These are phyloP conservation scores for Lineus longissimus DNA, from an alignment of 1,140 invertebrate species.

Conservation along the genomic window DNA sequence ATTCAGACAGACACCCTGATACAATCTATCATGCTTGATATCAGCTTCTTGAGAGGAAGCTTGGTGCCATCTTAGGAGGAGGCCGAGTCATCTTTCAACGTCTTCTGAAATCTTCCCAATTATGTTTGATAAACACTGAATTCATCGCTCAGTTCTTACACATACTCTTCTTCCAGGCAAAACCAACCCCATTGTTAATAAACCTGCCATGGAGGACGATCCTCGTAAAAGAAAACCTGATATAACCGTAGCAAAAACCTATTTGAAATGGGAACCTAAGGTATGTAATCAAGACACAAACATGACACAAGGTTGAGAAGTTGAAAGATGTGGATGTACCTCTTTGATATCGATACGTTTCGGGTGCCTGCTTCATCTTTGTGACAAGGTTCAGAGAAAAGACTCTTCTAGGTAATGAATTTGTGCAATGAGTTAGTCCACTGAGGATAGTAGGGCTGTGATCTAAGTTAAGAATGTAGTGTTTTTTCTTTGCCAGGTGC, in stretches of 20 bases:
- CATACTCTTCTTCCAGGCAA: constrained; percentile 67
- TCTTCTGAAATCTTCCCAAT: too few species aligned
- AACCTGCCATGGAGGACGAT: constrained; percentile 82
- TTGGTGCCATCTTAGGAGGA: too few species aligned
- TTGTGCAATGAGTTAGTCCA: too few species aligned
- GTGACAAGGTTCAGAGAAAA: too few species aligned
- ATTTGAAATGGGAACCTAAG: constrained; percentile 91
- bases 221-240: constrained; percentile 90
- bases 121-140: neutral
- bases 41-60: too few species aligned
- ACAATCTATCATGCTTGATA: too few species aligned
- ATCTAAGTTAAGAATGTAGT: constrained; percentile 10
- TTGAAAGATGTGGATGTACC: neutral
- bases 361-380: too few species aligned
- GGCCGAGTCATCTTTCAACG: too few species aligned
- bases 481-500: constrained; percentile 66
- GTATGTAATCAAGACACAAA: constrained; percentile 53
- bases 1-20: too few species aligned
- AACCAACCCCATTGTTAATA: constrained; percentile 75
- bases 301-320: neutral
- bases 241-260: constrained; percentile 79
- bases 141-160: too few species aligned
- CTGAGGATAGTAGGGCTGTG: neutral
- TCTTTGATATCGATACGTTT: too few species aligned
- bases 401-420: too few species aligned